A percentile compares a stretch with the other conserved stretches of the same genome.
Evolutionary conservation across 2,797 vertebrate genomes (phyloP).

Genomic region (Anguilla anguilla): DNA sequence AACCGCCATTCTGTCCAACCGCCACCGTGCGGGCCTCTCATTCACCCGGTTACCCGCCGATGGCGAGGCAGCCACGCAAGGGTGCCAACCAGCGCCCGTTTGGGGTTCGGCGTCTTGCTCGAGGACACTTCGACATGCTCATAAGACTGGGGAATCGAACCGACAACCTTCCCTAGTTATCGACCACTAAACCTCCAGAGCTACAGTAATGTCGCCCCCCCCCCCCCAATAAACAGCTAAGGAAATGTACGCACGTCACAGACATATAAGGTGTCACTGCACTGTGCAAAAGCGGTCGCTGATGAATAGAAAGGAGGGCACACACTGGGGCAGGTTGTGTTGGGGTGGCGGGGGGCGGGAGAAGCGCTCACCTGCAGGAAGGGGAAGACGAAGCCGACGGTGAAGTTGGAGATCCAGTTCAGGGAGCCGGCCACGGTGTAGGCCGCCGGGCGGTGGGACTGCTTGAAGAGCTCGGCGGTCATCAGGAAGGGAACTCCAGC

Average conservation of each 20-base stretch:
- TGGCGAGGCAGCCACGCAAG: no score
- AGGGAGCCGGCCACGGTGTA: slow-evolving; percentile 84
- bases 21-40: neutral
- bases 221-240: neutral
- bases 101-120: no score
- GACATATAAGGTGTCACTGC: neutral
- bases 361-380: slow-evolving; percentile 81
- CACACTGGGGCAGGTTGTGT: neutral
- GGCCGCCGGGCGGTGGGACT: slow-evolving; percentile 84
- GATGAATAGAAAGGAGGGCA: neutral
- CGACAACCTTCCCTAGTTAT: neutral
- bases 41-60: no score
- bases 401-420: slow-evolving; percentile 92
- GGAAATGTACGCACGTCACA: neutral
- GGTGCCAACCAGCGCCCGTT: no score
- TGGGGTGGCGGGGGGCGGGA: fast-evolving
- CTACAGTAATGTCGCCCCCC: no score
- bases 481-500: slow-evolving; percentile 87
- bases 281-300: neutral
- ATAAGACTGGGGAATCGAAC: no score
- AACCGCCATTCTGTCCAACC: neutral
- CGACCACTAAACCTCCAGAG: neutral
- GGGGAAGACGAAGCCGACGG: slow-evolving; percentile 85
- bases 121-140: no score
- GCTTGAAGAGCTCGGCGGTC: slow-evolving; percentile 87